phyloP scores from a whole-genome alignment of 2,888 invertebrate species.

The Scaptomyza reducta region DNA sequence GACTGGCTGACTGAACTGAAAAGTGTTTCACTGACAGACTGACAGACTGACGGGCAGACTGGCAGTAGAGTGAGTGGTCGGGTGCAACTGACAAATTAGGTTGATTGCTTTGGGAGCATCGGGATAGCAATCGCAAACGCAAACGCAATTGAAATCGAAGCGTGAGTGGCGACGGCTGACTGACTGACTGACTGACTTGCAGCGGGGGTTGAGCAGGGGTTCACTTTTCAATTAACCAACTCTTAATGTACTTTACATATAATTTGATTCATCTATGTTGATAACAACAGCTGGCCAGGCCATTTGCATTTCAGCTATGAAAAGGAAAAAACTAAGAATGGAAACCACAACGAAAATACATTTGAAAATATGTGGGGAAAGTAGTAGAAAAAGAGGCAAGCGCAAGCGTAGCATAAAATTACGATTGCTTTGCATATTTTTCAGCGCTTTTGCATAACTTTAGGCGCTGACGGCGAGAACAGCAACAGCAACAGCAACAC shows the following conservation, averaged over 20 bases:
- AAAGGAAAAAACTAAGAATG: not conserved
- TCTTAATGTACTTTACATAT: slow-evolving; percentile 60
- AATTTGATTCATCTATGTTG: slow-evolving; percentile 73
- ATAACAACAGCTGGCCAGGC: slow-evolving; percentile 58
- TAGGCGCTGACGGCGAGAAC: slow-evolving; percentile 49
- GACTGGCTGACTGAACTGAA: slow-evolving; percentile 63
- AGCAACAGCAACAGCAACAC: slow-evolving; percentile 71
- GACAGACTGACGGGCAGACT: slow-evolving; percentile 27
- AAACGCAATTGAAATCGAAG: slow-evolving; percentile 34
- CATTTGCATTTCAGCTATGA: slow-evolving; percentile 49
- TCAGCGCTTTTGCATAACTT: slow-evolving; percentile 74
- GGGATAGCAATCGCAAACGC: slow-evolving; percentile 14
- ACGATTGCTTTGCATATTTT: slow-evolving; percentile 75
- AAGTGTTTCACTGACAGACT: slow-evolving; percentile 55
- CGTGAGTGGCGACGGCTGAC: not conserved
- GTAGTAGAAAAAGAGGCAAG: slow-evolving; percentile 2
- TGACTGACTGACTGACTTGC: slow-evolving; percentile 20
- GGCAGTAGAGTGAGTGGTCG: slow-evolving; percentile 14
- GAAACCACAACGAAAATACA: slow-evolving; percentile 2
- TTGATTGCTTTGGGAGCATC: slow-evolving; percentile 74
- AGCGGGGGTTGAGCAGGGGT: not conserved
- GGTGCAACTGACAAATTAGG: slow-evolving; percentile 78
- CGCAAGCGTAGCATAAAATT: slow-evolving; percentile 66
- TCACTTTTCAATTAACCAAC: slow-evolving; percentile 64
- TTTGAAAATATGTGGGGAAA: slow-evolving; percentile 2